These are phyloP conservation scores for Yponomeuta evonymella DNA, from an alignment of 2,888 invertebrate genomes.

Conservation along the genomic window DNA sequence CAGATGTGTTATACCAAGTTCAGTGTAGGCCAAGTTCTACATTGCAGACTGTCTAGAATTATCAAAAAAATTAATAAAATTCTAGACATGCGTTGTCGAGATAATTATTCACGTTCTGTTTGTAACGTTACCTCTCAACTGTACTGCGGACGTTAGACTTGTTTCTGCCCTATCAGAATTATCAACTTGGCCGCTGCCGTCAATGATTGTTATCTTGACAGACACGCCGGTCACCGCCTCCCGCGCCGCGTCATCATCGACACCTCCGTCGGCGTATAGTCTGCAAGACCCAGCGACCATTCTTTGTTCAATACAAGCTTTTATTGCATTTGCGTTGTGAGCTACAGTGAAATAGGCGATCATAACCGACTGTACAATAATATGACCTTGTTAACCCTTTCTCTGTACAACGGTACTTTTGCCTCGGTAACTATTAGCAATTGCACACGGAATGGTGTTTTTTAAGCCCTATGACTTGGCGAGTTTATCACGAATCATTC, in stretches of 20 bases:
- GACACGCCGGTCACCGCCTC: slow-evolving; percentile 58
- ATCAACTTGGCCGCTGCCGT: slow-evolving; percentile 26
- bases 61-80: too few relatives aligned
- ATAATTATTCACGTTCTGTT: not conserved
- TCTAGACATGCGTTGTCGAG: too few relatives aligned
- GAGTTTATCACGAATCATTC: not conserved
- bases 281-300: not conserved
- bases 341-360: too few relatives aligned
- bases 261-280: slow-evolving; percentile 53
- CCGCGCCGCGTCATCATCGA: slow-evolving; percentile 51
- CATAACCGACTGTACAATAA: slow-evolving; percentile 25
- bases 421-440: not conserved
- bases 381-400: slow-evolving; percentile 41
- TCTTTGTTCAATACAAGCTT: too few relatives aligned
- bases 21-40: too few relatives aligned
- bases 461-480: not conserved
- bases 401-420: slow-evolving; percentile 15
- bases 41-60: too few relatives aligned
- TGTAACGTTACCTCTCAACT: slow-evolving; percentile 30
- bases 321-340: too few relatives aligned
- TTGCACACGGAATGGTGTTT: not conserved
- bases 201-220: slow-evolving; percentile 60
- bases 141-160: slow-evolving; percentile 57
- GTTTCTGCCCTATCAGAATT: slow-evolving; percentile 58
- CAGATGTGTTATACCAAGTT: too few relatives aligned